Evolutionary conservation across 2,888 invertebrate species (phyloP).

Genomic region (Craniophora ligustri): DNA sequence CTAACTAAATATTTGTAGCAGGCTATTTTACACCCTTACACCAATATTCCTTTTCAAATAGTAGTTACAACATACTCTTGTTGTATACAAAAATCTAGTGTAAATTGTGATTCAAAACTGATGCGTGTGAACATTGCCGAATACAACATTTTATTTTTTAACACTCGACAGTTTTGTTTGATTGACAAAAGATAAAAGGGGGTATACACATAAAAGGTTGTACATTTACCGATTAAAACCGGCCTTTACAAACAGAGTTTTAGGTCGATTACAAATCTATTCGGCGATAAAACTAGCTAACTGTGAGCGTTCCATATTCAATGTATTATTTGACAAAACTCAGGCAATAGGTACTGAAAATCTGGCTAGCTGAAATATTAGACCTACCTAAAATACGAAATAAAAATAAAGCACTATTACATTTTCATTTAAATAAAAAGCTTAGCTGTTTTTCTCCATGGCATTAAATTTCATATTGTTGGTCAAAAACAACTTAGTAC

Average conservation of each 20-base stretch:
- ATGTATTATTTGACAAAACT: background rate
- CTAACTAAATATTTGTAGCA: no score
- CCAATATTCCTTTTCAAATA: no score
- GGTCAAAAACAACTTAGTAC: constrained; percentile 1
- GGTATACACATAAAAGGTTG: constrained; percentile 7
- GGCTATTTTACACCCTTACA: no score
- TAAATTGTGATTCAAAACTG: constrained; percentile 5
- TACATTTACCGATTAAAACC: constrained; percentile 37
- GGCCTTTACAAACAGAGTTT: constrained; percentile 26
- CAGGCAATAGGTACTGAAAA: no score
- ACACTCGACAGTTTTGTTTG: constrained; percentile 23
- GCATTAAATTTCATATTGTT: background rate
- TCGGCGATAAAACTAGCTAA: constrained; percentile 16
- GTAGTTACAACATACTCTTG: no score
- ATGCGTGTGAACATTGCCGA: constrained; percentile 23
- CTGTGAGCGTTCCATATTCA: constrained; percentile 9
- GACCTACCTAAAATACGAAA: no score
- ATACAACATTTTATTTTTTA: constrained; percentile 21
- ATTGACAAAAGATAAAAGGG: constrained; percentile 41
- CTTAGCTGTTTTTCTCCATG: no score
- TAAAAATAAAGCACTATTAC: no score
- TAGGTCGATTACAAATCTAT: constrained; percentile 30
- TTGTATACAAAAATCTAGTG: background rate
- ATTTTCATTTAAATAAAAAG: no score
- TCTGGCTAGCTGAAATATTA: no score